Percentiles rank a stretch among this genome's conserved stretches.
These are phyloP conservation scores for Daphoenositta chrysoptera DNA, from an alignment of 2,113 vertebrate species.

Conservation along the genomic window DNA sequence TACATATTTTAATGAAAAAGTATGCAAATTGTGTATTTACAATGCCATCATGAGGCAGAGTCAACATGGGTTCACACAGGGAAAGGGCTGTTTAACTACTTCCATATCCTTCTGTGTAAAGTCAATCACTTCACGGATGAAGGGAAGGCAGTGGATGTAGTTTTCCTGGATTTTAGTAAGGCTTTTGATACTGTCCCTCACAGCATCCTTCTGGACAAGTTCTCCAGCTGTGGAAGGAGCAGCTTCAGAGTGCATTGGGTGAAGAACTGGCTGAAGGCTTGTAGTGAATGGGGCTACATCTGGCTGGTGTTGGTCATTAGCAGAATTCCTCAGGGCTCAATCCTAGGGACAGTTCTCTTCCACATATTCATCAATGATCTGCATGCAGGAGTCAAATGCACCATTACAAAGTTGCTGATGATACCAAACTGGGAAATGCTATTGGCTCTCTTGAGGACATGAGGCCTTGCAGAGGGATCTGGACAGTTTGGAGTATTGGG, in stretches of 20 bases:
- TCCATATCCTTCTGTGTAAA: not conserved
- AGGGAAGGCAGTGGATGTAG: not conserved
- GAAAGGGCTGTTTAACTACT: not conserved
- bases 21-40: not conserved
- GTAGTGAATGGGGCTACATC: not conserved
- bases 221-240: not conserved
- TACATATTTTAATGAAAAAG: not conserved
- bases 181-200: not conserved
- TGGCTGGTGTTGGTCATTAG: not conserved
- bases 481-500: not conserved
- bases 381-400: not conserved
- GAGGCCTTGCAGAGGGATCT: not conserved
- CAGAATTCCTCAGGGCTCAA: not conserved
- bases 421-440: not conserved
- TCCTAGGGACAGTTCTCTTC: not conserved
- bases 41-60: not conserved
- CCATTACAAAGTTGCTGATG: not conserved
- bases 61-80: not conserved
- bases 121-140: not conserved
- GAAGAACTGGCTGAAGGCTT: not conserved
- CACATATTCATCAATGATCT: not conserved
- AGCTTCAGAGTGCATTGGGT: not conserved
- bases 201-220: not conserved
- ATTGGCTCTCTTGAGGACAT: not conserved
- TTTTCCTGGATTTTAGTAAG: not conserved